These are phyloP conservation scores for Tangara arthus DNA, from an alignment of 2,797 vertebrate species.

Conservation along the genomic window DNA sequence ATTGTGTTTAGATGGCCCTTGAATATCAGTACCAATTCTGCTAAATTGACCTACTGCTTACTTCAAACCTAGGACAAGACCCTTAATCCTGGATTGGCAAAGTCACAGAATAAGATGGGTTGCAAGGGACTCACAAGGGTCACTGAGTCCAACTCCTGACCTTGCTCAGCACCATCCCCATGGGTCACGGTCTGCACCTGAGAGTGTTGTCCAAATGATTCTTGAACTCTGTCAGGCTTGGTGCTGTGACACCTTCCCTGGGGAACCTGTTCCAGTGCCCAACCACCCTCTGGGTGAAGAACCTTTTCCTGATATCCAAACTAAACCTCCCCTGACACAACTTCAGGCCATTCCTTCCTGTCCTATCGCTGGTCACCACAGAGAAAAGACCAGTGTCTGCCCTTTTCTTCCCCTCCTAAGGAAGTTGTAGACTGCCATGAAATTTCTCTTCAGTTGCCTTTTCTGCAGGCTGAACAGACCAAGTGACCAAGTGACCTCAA, in stretches of 20 bases:
- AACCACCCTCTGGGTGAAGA: neutral
- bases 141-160: accelerated
- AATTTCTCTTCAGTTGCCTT: neutral
- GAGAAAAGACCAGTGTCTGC: neutral
- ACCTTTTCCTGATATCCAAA: neutral
- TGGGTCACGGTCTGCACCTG: neutral
- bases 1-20: neutral
- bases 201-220: neutral
- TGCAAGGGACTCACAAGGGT: neutral
- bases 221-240: neutral
- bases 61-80: neutral
- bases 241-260: neutral
- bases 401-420: neutral
- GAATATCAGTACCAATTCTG: neutral
- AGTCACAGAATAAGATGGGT: neutral
- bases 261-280: neutral
- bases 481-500: neutral
- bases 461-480: neutral
- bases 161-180: neutral
- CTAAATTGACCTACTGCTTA: neutral
- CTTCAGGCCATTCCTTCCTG: neutral
- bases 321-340: neutral
- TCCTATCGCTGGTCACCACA: no score
- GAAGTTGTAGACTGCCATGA: neutral
- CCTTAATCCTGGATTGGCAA: neutral